phyloP scores from a whole-genome alignment of 2,113 vertebrate species.

The Xiphorhynchus elegans region DNA sequence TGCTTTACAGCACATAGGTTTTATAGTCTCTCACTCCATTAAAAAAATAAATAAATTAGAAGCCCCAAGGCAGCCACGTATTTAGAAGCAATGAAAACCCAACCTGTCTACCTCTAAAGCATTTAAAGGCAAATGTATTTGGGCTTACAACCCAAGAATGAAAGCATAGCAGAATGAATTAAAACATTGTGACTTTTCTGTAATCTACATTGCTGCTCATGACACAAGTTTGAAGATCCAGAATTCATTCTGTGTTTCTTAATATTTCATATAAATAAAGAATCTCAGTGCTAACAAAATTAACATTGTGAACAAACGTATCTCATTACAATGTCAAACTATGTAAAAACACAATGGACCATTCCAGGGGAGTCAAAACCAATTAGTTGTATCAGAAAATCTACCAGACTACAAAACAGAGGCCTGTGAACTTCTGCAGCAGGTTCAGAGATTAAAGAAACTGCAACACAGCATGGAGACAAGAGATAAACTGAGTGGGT shows the following conservation, averaged over 20 bases:
- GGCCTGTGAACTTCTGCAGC: not conserved
- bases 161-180: slow-evolving; percentile 59
- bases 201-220: slow-evolving; percentile 32
- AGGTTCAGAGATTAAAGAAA: not conserved
- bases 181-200: slow-evolving; percentile 62
- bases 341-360: not conserved
- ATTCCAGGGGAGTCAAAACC: not conserved
- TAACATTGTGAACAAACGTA: not conserved
- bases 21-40: slow-evolving; percentile 73
- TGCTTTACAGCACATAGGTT: slow-evolving; percentile 61
- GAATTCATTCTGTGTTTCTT: slow-evolving; percentile 44
- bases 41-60: slow-evolving; percentile 77
- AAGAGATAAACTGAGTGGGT: not conserved
- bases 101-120: slow-evolving; percentile 66
- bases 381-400: slow-evolving; percentile 49
- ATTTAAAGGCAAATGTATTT: slow-evolving; percentile 58
- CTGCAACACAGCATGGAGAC: not conserved
- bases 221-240: slow-evolving; percentile 1
- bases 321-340: slow-evolving; percentile 30
- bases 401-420: slow-evolving; percentile 13
- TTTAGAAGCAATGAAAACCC: slow-evolving; percentile 71
- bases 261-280: slow-evolving; percentile 54
- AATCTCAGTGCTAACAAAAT: slow-evolving; percentile 15
- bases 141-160: slow-evolving; percentile 5
- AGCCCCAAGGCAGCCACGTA: slow-evolving; percentile 64